Base-by-base conservation (phyloP, 2,113 vertebrate species). In the Coptodon rendalli region DNA sequence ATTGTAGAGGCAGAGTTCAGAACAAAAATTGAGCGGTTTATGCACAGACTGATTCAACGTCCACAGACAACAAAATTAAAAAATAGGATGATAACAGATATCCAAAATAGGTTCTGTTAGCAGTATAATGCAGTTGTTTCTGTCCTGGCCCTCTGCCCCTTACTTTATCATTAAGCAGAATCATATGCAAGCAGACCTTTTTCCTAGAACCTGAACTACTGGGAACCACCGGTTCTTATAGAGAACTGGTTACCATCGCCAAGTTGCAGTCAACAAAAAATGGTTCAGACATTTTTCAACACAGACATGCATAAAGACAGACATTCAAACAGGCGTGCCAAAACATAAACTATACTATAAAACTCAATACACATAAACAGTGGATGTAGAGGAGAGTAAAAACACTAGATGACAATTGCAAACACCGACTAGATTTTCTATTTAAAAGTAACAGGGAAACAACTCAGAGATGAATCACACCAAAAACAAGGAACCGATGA, bases 201-300 rank as follows among this genome's bases (percentile, higher is more conserved):
- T 66, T 66, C 10, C 17, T 38, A n/a, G 34, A n/a, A 66, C 31
- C 31, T 3, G 31, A 66, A 66, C 31, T 38, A n/a, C 61, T n/a
- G 17, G 31, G 61, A 66, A 66, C 31, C 17, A n/a, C 0, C 4
- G 0, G 17, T 63, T 63, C 1, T 11, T 63, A n/a, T 63, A 7
- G 16, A 36, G 17, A 63, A 3, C 59, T 6, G 31, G 59, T n/a
- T 66, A 36, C 0, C 59, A 34, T 63, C 9, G 1, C 3, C 31
- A 11, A 19, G 34, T 38, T 66, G 34, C 34, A 66, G 34, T 66
- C 6, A 38, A 12, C 17, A 63, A 38, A 66, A 66, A 66, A 66
- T 36, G 10, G 17, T 22, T 66, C 31, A n/a, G 31, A 38, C 31
- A 66, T 66, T 66, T 66, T 66, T 66, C 2, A 66, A 0, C 31